Percentiles rank a stretch among this genome's conserved stretches.
Conservation (phyloP, 1,140 invertebrate genomes). For the Sitobion miscanthi region DNA sequence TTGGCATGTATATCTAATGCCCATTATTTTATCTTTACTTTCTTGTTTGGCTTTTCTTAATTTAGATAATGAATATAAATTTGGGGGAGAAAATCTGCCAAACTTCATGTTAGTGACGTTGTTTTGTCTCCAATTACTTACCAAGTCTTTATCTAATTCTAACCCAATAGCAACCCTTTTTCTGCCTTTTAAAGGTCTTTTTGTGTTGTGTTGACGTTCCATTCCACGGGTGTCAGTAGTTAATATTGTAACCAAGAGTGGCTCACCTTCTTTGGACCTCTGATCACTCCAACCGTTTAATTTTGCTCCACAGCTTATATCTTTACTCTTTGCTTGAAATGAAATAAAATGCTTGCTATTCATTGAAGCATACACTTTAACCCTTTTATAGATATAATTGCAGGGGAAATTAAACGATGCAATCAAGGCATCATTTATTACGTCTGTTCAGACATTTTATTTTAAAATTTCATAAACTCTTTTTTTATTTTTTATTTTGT, state of each 20-base stretch:
- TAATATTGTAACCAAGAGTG: neutral
- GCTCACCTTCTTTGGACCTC: neutral
- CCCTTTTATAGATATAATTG: conserved; percentile 10
- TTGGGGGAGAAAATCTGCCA: neutral
- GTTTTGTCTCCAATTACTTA: conserved; percentile 14
- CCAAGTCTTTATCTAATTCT: neutral
- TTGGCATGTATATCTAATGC: neutral
- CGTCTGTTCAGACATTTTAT: neutral
- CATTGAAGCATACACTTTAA: neutral
- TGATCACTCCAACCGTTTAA: conserved; percentile 32
- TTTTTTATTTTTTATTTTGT: conserved; percentile 14
- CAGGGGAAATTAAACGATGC: neutral
- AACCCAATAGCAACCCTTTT: neutral
- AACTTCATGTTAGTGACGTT: neutral
- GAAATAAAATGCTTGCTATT: neutral
- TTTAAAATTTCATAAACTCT: conserved; percentile 12
- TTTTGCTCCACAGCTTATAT: neutral
- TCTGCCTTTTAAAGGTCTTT: conserved; percentile 13
- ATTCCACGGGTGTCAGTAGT: conserved; percentile 19
- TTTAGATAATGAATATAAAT: neutral
- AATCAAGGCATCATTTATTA: conserved; percentile 12
- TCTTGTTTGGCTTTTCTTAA: neutral
- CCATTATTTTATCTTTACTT: neutral
- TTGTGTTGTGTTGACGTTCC: neutral
- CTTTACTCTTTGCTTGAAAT: neutral